Evolutionary conservation across 2,797 vertebrate species (phyloP), one percentile per base, ranked within the genome.

Genomic region (Hydrophis major): DNA sequence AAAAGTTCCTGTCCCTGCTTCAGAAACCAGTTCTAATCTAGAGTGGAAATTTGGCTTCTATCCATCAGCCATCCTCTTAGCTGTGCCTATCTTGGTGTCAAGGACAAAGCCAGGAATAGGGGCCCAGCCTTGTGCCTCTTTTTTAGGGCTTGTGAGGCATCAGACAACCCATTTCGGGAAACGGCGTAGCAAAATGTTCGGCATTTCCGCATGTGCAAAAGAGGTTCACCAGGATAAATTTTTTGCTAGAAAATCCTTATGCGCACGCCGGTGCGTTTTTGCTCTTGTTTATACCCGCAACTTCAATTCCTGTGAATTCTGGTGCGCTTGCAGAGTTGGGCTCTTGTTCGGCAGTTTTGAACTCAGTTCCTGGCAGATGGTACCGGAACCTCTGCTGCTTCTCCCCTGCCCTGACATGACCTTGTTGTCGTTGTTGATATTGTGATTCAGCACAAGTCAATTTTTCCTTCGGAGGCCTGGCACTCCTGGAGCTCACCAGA

Each of bases 21-120:
- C 55, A 2, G 25, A 90, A 61, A 27, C 92, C 47, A 16, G 42
- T 86, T 86, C 57, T 92, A 89, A 78, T 92, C 92, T 18, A 22
- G 88, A 92, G 47, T 37, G 32, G 55, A 92, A 42, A 18, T 74
- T 57, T 18, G 27, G n/a, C 55, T 27, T 1, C 4, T 37, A 55
- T 32, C 13, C 22, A 2, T 22, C 12, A 2, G 47, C 10, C 13
- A 2, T 55, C n/a, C 87, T 53, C 20, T 57, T 57, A 12, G 53
- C 37, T 13, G 4, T 16, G 22, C 1, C 14, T 18, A 6, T 18
- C 32, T 56, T 8, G 3, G n/a, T 56, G 74, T 88, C 63, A 28
- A 69, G 60, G 91, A 27, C 60, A 69, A 32, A 53, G 14, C n/a
- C 28, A 25, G 78, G 12, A 7, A 50, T 20, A 28, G 56, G 2